Conservation (phyloP, 2,113 vertebrate genomes). For the Platycercus adscitus region DNA sequence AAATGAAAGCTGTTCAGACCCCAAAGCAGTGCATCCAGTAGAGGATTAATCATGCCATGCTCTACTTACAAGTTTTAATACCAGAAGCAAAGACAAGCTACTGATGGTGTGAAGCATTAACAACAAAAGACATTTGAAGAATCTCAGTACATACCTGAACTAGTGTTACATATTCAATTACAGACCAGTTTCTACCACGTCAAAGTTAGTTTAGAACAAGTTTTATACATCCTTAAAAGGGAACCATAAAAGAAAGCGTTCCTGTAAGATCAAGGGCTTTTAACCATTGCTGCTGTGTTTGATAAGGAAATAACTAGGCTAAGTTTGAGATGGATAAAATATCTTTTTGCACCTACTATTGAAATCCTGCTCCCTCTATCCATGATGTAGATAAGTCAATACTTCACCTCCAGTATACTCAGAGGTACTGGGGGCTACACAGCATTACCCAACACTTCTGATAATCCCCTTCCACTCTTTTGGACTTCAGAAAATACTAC, state of each 20-base stretch:
- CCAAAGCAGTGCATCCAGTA: background rate
- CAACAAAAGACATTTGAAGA: conserved; percentile 12
- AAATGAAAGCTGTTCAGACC: background rate
- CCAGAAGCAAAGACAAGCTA: conserved; percentile 45
- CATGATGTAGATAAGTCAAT: background rate
- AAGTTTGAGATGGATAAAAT: background rate
- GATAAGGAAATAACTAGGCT: background rate
- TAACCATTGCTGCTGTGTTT: background rate
- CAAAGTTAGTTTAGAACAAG: conserved; percentile 49
- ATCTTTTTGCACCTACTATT: background rate
- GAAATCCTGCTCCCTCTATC: background rate
- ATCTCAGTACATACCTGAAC: conserved; percentile 32
- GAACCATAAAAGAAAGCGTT: background rate
- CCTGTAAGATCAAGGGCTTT: conserved; percentile 29
- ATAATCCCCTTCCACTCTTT: background rate
- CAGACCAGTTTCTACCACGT: conserved; percentile 40
- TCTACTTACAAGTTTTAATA: conserved; percentile 32
- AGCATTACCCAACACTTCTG: background rate
- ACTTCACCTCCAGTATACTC: background rate
- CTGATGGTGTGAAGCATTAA: conserved; percentile 12
- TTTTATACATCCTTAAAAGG: conserved; percentile 43
- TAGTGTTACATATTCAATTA: conserved; percentile 28
- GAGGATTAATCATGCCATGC: conserved; percentile 54
- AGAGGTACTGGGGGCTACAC: background rate
- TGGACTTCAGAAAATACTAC: background rate